Evolutionary conservation across 35 echinoderm and acorn worm species (phyloP).

Genomic region (Hemicentrotus pulcherrimus): DNA sequence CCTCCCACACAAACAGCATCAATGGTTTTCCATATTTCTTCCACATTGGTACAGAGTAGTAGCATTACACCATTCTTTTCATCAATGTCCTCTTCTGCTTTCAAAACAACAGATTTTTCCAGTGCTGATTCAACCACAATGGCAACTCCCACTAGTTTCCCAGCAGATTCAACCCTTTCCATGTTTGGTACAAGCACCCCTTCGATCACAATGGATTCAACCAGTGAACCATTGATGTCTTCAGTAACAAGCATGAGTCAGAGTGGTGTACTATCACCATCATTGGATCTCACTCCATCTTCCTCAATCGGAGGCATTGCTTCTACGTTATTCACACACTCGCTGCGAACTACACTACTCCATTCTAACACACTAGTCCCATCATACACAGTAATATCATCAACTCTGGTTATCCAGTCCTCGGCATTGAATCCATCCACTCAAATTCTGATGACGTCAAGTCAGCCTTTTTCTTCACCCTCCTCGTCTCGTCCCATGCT

Average conservation of each 20-base stretch:
- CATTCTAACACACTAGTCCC: not conserved
- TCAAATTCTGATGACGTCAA: not conserved
- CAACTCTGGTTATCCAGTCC: not conserved
- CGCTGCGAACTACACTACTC: not conserved
- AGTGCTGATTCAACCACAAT: not conserved
- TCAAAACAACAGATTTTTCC: not conserved
- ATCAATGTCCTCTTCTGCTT: not conserved
- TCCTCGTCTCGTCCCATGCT: not conserved
- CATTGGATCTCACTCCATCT: not conserved
- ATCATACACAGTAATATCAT: not conserved
- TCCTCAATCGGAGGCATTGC: not conserved
- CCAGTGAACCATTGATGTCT: not conserved
- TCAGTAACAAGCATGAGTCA: not conserved
- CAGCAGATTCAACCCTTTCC: not conserved
- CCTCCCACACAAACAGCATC: not conserved
- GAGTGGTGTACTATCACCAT: not conserved
- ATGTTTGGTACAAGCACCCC: not conserved
- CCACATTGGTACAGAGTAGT: not conserved
- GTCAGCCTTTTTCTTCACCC: not conserved
- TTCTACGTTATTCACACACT: not conserved
- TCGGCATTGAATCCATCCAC: not conserved
- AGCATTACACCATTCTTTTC: not conserved
- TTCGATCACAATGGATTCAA: conserved; percentile 3
- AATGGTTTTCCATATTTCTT: not conserved
- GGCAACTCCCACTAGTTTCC: not conserved